Evolutionary conservation across 2,888 invertebrate genomes (phyloP), one percentile per base, ranked within the genome.

Genomic region (Chloromyia formosa): DNA sequence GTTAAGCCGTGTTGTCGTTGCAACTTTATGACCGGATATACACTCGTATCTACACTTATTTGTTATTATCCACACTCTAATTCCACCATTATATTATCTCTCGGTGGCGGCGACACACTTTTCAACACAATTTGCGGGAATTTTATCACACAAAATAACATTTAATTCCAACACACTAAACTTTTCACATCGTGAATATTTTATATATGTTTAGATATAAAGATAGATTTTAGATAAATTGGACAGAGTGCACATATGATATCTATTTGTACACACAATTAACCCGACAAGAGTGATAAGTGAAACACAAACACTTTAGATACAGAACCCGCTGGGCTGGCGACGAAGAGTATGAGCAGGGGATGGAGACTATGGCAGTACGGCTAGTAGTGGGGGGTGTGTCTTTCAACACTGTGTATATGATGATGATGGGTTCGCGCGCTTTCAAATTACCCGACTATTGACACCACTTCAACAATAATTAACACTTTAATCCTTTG

Each of bases 401-500:
- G 27, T 35, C 7, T 35, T 64, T 61, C 23, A 73, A 49, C 60
- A 45, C 61, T 42, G 35, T 49, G 61, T 45, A 27, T 61, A 60
- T 73, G 27, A 35, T 61, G 49, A 53, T 73, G 42, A 73, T 73
- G 62, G 64, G 62, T 53, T 53, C 35, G 40, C 49, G n/a, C 40
- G 22, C 66, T 40, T 22, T 66, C 23, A 22, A 49, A 66, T 66
- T 66, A 64, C 73, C 64, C 54, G 60, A 35, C 22, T 45, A 76
- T 58, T 76, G 74, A 74, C 72, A 69, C 45, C 35, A 76, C 77
- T 74, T 78, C 79, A 35, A 35, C n/a, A n/a, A 35, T 7, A 80
- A 80, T 80, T 80, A 80, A 79, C 79, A 79, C 79, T 78, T 79
- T 80, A 80, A 80, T 80, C 79, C 79, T 76, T 78, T 78, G 79